phyloP scores from a whole-genome alignment of 2,113 vertebrate species.

The Orientallactaga bullata region DNA sequence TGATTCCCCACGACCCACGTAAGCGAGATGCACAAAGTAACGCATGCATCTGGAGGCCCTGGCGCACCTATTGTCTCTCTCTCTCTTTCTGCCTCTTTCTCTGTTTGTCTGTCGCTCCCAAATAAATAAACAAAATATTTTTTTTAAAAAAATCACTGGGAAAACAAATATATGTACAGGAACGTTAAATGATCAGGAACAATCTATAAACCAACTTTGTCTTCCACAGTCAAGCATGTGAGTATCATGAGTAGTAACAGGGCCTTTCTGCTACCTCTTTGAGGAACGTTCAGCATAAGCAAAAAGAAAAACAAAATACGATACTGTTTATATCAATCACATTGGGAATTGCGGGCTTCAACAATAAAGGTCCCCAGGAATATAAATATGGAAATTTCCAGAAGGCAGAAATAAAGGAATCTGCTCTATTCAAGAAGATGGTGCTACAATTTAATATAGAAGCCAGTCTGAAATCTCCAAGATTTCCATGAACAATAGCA shows the following conservation, averaged over 20 bases:
- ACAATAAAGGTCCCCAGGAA: not conserved
- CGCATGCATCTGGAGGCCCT: no score
- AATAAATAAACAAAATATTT: no score
- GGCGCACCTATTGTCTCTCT: no score
- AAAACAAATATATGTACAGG: not conserved
- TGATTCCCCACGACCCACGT: no score
- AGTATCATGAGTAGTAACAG: not conserved
- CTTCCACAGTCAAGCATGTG: not conserved
- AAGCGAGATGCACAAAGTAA: no score
- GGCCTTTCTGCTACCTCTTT: not conserved
- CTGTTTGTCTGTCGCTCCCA: no score
- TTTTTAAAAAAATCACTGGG: not conserved
- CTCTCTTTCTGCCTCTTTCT: no score
- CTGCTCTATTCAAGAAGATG: not conserved
- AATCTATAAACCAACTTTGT: constrained; percentile 4
- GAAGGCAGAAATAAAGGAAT: constrained; percentile 29
- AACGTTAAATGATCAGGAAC: not conserved
- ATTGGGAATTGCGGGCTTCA: not conserved
- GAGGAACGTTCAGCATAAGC: not conserved
- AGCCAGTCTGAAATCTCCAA: constrained; percentile 7
- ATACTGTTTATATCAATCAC: not conserved
- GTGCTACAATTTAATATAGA: not conserved
- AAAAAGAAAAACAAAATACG: not conserved
- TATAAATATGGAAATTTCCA: not conserved
- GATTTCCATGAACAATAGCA: not conserved